Evolutionary conservation across 1,140 invertebrate species (phyloP), one percentile per base, ranked within the genome.

Genomic region (Ruditapes philippinarum): DNA sequence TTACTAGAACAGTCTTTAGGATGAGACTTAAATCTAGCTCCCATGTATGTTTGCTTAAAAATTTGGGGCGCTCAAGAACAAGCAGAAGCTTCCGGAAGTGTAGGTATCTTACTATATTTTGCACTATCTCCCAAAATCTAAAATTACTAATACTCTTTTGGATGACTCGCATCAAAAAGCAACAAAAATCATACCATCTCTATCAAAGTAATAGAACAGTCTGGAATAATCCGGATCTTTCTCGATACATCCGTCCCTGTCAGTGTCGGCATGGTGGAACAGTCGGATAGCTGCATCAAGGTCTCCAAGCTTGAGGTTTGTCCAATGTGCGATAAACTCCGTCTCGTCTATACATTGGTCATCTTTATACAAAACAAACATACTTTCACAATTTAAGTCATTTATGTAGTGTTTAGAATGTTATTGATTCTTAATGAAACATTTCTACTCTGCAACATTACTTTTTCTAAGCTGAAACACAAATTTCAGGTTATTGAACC

Each of bases 131-230:
- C n/a, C n/a, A n/a, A n/a, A n/a, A n/a, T n/a, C n/a, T n/a, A n/a
- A n/a, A n/a, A n/a, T n/a, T n/a, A n/a, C n/a, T n/a, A n/a, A n/a
- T n/a, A n/a, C n/a, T n/a, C n/a, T n/a, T n/a, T n/a, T n/a, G n/a
- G n/a, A n/a, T n/a, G n/a, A n/a, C n/a, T n/a, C n/a, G n/a, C n/a
- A n/a, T n/a, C n/a, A 45, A 45, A 5, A 45, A 7, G 42, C 42
- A 7, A 5, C 14, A 54, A 19, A 4, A 9, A 22, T 22, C 57
- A 68, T 73, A 92, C 91, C 79, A 68, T 92, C 74, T 54, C 90
- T 22, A 86, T 92, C 91, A 62, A 92, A 92, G 73, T 90, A 92
- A 57, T 89, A 80, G 82, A 89, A 92, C 76, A 92, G 73, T 38
- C 91, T 57, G 11, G 40, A 31, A 31, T 87, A 80, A 86, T 92